Percentiles rank a stretch among this genome's conserved stretches.
Conservation (phyloP, 2,888 invertebrate species). For the Polydesmus complanatus region DNA sequence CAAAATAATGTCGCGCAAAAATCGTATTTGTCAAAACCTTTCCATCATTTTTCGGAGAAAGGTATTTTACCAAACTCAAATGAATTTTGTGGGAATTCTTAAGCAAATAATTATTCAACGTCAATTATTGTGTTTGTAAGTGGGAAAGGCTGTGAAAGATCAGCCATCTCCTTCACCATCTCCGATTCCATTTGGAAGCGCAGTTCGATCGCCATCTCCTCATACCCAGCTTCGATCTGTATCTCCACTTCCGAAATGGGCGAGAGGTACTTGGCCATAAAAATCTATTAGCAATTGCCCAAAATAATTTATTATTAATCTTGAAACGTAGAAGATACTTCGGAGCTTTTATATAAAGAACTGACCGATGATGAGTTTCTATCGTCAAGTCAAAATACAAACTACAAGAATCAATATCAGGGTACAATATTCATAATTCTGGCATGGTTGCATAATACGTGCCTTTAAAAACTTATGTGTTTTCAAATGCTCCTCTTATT, state of each 20-base stretch:
- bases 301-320: neutral
- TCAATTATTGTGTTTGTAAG: slow-evolving; percentile 5
- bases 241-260: slow-evolving; percentile 43
- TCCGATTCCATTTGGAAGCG: slow-evolving; percentile 17
- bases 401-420: no score
- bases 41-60: slow-evolving; percentile 17
- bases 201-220: slow-evolving; percentile 20
- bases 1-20: neutral
- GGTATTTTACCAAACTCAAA: slow-evolving; percentile 11
- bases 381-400: no score
- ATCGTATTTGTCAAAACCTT: neutral
- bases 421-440: no score
- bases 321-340: slow-evolving; percentile 38
- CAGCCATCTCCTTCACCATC: slow-evolving; percentile 19
- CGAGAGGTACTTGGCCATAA: slow-evolving; percentile 39
- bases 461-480: no score
- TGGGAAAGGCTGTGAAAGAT: slow-evolving; percentile 18
- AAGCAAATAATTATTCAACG: neutral
- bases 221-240: slow-evolving; percentile 20
- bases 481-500: no score
- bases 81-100: neutral
- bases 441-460: no score
- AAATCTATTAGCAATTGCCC: neutral
- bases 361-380: slow-evolving; percentile 13
- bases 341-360: slow-evolving; percentile 41